phyloP scores from a whole-genome alignment of 2,888 invertebrate species.

The Vandiemenella viatica region DNA sequence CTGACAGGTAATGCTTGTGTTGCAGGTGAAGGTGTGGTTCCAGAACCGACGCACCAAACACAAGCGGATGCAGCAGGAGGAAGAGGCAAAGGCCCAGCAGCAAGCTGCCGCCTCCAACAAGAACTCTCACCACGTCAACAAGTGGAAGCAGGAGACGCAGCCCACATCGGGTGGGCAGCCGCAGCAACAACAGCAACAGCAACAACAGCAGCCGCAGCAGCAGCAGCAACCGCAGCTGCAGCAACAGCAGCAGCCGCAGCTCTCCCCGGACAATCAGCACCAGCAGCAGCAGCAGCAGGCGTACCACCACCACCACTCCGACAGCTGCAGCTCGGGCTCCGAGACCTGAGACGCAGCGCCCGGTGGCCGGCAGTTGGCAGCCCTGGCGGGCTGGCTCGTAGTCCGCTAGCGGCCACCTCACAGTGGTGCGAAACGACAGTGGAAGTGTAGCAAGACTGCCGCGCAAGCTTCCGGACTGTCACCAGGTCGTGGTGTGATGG shows the following conservation, averaged over 20 bases:
- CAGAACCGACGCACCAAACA: slow-evolving; percentile 93
- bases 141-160: slow-evolving; percentile 52
- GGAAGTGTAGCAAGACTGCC: too few relatives aligned
- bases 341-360: slow-evolving; percentile 12
- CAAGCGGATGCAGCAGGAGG: slow-evolving; percentile 88
- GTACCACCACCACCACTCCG: slow-evolving; percentile 23
- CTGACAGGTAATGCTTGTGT: too few relatives aligned
- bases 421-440: too few relatives aligned
- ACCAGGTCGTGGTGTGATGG: too few relatives aligned
- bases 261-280: slow-evolving; percentile 22
- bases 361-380: too few relatives aligned
- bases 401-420: too few relatives aligned
- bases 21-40: slow-evolving; percentile 93
- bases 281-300: slow-evolving; percentile 3
- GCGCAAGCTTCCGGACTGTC: too few relatives aligned
- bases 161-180: neutral
- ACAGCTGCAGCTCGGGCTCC: slow-evolving; percentile 14
- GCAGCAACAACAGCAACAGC: too few relatives aligned
- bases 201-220: too few relatives aligned
- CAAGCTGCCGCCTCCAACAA: slow-evolving; percentile 29
- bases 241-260: slow-evolving; percentile 2
- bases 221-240: too few relatives aligned
- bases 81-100: slow-evolving; percentile 59
- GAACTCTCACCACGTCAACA: slow-evolving; percentile 36
- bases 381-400: too few relatives aligned